Evolutionary conservation across 2,113 vertebrate species (phyloP).

Genomic region (Tragelaphus strepsiceros): DNA sequence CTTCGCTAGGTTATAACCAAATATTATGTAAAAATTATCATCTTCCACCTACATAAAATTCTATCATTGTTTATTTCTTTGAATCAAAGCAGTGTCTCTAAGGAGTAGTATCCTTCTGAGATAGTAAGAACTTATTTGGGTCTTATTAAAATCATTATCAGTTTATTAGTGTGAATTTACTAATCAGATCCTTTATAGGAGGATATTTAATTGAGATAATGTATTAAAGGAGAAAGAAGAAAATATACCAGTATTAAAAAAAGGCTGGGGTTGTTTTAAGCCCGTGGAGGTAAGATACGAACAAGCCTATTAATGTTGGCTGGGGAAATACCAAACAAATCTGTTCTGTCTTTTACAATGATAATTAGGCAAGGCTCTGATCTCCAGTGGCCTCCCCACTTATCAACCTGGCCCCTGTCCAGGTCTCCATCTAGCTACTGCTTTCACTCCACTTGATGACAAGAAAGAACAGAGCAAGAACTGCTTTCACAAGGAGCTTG

Average conservation of each 20-base stretch:
- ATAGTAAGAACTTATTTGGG: not conserved
- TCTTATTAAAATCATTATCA: not conserved
- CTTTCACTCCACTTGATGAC: conserved; percentile 25
- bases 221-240: not conserved
- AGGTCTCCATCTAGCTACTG: conserved; percentile 39
- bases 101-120: not conserved
- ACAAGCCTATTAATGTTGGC: not conserved
- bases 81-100: not conserved
- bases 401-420: conserved; percentile 14
- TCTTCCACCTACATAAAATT: not conserved
- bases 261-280: not conserved
- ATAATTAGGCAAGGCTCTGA: not conserved
- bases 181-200: not conserved
- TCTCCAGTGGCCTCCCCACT: conserved; percentile 15
- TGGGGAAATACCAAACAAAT: not conserved
- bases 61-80: not conserved
- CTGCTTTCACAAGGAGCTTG: conserved; percentile 48
- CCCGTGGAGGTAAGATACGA: not conserved
- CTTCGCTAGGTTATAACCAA: not conserved
- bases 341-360: not conserved
- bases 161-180: not conserved
- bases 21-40: not conserved
- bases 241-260: not conserved
- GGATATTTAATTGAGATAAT: not conserved
- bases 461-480: conserved; percentile 41